phyloP scores from a whole-genome alignment of 2,888 invertebrate genomes.

The Macrophya alboannulata region DNA sequence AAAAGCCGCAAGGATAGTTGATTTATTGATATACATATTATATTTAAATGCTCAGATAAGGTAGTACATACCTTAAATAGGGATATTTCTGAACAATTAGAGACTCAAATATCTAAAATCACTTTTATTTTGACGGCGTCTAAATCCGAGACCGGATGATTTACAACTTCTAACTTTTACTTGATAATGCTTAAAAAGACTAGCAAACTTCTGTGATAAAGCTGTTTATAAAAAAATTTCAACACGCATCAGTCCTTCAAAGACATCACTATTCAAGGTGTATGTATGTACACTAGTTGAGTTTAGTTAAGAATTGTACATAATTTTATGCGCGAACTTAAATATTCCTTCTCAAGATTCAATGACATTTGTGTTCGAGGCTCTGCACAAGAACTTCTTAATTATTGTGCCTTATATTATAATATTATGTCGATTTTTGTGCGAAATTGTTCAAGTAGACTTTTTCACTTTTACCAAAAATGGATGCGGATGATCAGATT shows the following conservation, averaged over 20 bases:
- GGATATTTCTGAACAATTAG: no score
- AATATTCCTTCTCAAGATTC: neutral
- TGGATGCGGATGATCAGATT: neutral
- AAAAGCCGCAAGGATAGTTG: constrained; percentile 63
- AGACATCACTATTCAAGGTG: neutral
- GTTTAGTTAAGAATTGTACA: neutral
- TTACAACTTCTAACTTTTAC: no score
- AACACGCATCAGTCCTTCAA: neutral
- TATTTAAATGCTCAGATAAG: neutral
- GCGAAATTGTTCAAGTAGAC: neutral
- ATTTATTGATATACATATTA: neutral
- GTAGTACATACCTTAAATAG: neutral
- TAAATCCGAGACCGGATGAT: no score
- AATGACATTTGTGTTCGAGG: neutral
- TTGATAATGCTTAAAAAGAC: no score
- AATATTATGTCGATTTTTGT: neutral
- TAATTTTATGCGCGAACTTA: neutral
- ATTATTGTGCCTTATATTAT: constrained; percentile 29
- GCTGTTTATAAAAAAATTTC: neutral
- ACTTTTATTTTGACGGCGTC: no score
- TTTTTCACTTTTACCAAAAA: neutral
- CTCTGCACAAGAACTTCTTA: neutral
- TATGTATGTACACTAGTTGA: neutral
- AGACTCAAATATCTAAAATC: no score
- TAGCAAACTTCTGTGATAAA: no score